Evolutionary conservation across 2,888 invertebrate genomes (phyloP), one percentile per base, ranked within the genome.

Genomic region (Galeopsomyia nigrocyanea): DNA sequence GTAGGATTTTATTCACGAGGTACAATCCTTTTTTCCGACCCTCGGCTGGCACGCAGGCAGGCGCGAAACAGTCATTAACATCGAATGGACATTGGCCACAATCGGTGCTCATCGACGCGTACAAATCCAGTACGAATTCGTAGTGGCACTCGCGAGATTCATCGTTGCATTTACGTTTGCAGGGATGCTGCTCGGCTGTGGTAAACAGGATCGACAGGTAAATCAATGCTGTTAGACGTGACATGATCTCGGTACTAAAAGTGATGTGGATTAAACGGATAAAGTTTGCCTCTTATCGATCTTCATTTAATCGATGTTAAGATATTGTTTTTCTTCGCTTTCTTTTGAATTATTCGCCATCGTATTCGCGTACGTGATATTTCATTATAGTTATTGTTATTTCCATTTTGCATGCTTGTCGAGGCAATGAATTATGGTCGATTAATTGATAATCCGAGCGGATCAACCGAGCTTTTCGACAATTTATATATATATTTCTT

Each of bases 41-140:
- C 10, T 67, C 67, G n/a, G 67, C 67, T 1, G 67, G 60, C 7
- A 60, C n/a, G 51, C 58, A 67, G 13, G 21, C 57, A 0, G 58
- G 66, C 1, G 9, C 60, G 17, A 58, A 60, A 17, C 67, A 67
- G 9, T 58, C 67, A 14, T 7, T n/a, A 3, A 14, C 2, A 5
- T 46, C 16, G 3, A 46, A 53, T 17, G 68, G 53, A 14, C 61
- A 68, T 10, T 55, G 13, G 17, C 7, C 19, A 26, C 68, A 68
- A 2, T n/a, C 46, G 6, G 16, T 22, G 14, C 68, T n/a, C 68
- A 68, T 68, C 22, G 61, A 61, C 7, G 68, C 51, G 26, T 68
- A 68, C 53, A 68, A 17, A 16, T 58, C 58, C 16, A 67, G 39
- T 39, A 10, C 14, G 17, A 68, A 68, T 3, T 68, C 22, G 53